Base-by-base conservation (phyloP, 1,140 invertebrate species). In the Lamellibrachia luymesi region DNA sequence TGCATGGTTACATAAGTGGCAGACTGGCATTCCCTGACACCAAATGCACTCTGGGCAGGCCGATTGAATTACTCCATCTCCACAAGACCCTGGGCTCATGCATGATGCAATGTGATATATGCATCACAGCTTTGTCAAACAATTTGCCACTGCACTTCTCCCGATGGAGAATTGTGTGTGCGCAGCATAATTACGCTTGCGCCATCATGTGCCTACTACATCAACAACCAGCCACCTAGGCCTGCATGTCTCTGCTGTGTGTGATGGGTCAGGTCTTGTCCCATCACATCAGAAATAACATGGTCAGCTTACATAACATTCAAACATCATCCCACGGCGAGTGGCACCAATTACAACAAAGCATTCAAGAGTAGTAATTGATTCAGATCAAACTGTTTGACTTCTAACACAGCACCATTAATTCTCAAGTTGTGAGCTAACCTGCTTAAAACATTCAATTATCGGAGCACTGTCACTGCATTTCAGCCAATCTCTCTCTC, bases 21-120 rank as follows among this genome's bases (percentile, higher is more conserved):
- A 80, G 64, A 80, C 7, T 80, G 2, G 64, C 64, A 80, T 80
- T 17, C 64, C 25, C 13, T 22, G 64, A 80, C 64, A 80, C 25
- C 13, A 80, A 0, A 80, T 22, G 25, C 64, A 80, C 52, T 8
- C 52, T 6, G 64, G 64, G 64, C 64, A 8, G 17, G 64, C 64
- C 25, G 13, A 80, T 80, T 22, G 13, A 80, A 80, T 80, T 80
- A 80, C 64, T 10, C 25, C 25, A 22, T 80, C 64, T 80, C 64
- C 7, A 80, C 2, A 80, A 80, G 64, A 22, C 64, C 13, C 64
- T 22, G 13, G 13, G 64, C 64, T 80, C 64, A 80, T 80, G 64
- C 64, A 80, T 80, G 64, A 80, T 80, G 64, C 64, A 80, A 80
- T 80, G 64, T 80, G 64, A 80, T 80, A 80, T 80, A 80, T 80